A percentile compares a stretch with the other conserved stretches of the same genome.
phyloP scores from a whole-genome alignment of 2,888 invertebrate species.

The Eulithis prunata region DNA sequence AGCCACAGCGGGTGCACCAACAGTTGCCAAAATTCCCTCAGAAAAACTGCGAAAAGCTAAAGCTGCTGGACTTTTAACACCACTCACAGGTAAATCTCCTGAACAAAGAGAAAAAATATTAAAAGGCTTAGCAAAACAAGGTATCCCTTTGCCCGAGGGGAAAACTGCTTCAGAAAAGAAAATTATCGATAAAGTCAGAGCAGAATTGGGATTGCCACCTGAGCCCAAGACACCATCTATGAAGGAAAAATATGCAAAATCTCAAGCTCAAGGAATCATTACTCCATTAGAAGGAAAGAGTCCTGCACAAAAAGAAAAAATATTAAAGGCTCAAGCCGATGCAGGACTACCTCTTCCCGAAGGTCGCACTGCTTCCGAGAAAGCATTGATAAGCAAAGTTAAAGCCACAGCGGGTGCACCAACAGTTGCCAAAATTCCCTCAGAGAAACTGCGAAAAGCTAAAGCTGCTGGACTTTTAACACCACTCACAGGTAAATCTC shows the following conservation, averaged over 20 bases:
- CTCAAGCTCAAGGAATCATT: constrained; percentile 43
- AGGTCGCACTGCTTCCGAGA: constrained; percentile 50
- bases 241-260: constrained; percentile 40
- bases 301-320: constrained; percentile 45
- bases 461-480: constrained; percentile 44
- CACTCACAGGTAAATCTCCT: constrained; percentile 48
- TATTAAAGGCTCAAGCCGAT: constrained; percentile 43
- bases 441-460: constrained; percentile 39
- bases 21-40: constrained; percentile 34
- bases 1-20: constrained; percentile 39
- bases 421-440: constrained; percentile 19
- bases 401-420: constrained; percentile 28
- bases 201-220: constrained; percentile 40
- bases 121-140: constrained; percentile 39
- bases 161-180: constrained; percentile 52
- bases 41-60: constrained; percentile 32
- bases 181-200: constrained; percentile 41
- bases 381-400: constrained; percentile 38
- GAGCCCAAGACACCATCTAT: constrained; percentile 36
- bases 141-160: constrained; percentile 50
- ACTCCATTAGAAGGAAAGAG: constrained; percentile 32
- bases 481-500: constrained; percentile 50
- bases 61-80: constrained; percentile 35
- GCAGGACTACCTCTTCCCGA: constrained; percentile 47
- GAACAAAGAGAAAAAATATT: constrained; percentile 47